Conservation (phyloP, 2,888 invertebrate species). For the Mythimna pallens region DNA sequence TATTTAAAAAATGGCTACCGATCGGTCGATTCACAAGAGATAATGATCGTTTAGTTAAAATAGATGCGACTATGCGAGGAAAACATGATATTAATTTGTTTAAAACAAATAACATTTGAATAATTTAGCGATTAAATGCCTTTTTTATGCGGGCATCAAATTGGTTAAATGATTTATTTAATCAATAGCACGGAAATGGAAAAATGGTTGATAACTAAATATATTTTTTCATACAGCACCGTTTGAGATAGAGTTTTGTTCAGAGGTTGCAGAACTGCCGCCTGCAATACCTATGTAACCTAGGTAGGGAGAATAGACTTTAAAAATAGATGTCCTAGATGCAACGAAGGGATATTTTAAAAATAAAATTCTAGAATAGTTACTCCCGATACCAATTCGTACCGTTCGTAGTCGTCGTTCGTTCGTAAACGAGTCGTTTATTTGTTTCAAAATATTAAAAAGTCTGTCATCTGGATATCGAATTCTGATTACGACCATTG, state of each 20-base stretch:
- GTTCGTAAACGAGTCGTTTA: background rate
- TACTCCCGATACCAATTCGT: too few species aligned
- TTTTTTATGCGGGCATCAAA: slow-evolving; percentile 26
- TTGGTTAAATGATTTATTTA: slow-evolving; percentile 22
- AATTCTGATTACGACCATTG: background rate
- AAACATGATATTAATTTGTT: slow-evolving; percentile 5
- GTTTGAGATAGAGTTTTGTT: background rate
- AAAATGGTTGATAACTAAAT: background rate
- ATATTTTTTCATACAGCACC: slow-evolving; percentile 11
- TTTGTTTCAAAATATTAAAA: background rate
- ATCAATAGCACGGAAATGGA: slow-evolving; percentile 19
- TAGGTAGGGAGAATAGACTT: background rate
- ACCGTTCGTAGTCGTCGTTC: too few species aligned
- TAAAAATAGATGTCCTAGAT: background rate
- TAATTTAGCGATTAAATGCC: slow-evolving; percentile 50
- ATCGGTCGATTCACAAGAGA: background rate
- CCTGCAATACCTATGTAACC: background rate
- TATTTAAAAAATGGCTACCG: background rate
- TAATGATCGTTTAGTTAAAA: background rate
- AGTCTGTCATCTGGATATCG: too few species aligned
- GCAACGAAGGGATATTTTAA: background rate
- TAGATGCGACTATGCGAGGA: slow-evolving; percentile 5
- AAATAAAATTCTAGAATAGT: background rate
- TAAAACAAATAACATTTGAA: slow-evolving; percentile 43
- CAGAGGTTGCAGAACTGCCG: background rate